A percentile compares a stretch with the other conserved stretches of the same genome.
Conservation (phyloP, 2,888 invertebrate genomes). For the Yponomeuta evonymella region DNA sequence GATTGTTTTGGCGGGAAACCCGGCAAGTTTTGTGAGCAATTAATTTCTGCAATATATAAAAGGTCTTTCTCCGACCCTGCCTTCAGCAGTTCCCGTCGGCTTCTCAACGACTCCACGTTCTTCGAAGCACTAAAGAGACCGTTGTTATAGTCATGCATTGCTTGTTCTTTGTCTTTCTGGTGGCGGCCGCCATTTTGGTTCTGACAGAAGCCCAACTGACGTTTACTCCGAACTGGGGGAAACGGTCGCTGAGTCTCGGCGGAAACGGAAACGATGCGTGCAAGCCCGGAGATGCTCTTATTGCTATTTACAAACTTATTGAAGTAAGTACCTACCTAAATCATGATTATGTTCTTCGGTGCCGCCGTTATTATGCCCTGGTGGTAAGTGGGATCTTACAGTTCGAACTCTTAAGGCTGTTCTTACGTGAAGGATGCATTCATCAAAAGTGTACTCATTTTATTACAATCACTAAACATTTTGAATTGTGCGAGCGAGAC, state of each 20-base stretch:
- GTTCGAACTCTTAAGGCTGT: no score
- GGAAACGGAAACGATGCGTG: conserved; percentile 46
- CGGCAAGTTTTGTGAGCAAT: neutral
- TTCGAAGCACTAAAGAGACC: no score
- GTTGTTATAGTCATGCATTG: neutral
- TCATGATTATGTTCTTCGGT: no score
- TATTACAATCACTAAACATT: no score
- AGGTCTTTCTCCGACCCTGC: neutral
- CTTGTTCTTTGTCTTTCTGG: conserved; percentile 11
- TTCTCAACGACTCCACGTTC: neutral
- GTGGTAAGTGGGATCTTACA: no score
- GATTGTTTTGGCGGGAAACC: conserved; percentile 13
- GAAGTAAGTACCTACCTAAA: conserved; percentile 58
- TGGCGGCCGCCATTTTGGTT: conserved; percentile 32
- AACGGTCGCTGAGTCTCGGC: conserved; percentile 38
- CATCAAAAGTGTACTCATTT: no score
- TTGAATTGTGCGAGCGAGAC: no score
- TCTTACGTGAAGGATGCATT: no score
- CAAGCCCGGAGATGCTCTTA: conserved; percentile 71
- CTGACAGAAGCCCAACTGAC: conserved; percentile 67
- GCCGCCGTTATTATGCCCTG: no score
- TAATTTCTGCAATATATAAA: conserved; percentile 14
- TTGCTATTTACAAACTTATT: conserved; percentile 76
- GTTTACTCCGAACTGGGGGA: conserved; percentile 76
- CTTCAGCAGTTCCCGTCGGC: neutral